Evolutionary conservation across 1,140 invertebrate genomes (phyloP).

Genomic region (Hormaphis cornu): DNA sequence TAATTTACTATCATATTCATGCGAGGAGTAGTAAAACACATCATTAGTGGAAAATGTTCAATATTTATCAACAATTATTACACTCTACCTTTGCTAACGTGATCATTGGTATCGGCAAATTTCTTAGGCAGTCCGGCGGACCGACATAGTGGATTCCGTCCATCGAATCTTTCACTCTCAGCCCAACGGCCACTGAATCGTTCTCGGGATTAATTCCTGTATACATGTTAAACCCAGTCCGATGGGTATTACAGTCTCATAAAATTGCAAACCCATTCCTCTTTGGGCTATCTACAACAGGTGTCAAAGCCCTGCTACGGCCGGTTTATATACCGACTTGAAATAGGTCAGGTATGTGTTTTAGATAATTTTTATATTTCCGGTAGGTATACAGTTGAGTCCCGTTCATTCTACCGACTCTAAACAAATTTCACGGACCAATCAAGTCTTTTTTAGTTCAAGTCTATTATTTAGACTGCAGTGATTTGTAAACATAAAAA

Average conservation of each 20-base stretch:
- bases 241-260: constrained; percentile 27
- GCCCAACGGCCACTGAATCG: constrained; percentile 48
- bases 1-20: neutral
- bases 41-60: too few species aligned
- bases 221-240: constrained; percentile 29
- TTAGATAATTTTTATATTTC: too few species aligned
- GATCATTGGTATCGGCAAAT: constrained; percentile 49
- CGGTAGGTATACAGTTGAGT: too few species aligned
- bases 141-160: constrained; percentile 48
- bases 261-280: constrained; percentile 32
- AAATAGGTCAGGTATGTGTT: neutral
- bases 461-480: too few species aligned
- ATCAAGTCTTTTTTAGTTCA: too few species aligned
- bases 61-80: neutral
- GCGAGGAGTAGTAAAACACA: neutral
- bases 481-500: too few species aligned
- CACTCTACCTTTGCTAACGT: constrained; percentile 44
- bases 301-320: neutral
- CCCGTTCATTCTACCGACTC: too few species aligned
- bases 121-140: constrained; percentile 45
- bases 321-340: neutral
- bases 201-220: constrained; percentile 39
- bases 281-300: constrained; percentile 8
- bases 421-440: too few species aligned
- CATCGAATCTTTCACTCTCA: constrained; percentile 49